Evolutionary conservation across 2,113 vertebrate genomes (phyloP).

Genomic region (Parotia lawesii): DNA sequence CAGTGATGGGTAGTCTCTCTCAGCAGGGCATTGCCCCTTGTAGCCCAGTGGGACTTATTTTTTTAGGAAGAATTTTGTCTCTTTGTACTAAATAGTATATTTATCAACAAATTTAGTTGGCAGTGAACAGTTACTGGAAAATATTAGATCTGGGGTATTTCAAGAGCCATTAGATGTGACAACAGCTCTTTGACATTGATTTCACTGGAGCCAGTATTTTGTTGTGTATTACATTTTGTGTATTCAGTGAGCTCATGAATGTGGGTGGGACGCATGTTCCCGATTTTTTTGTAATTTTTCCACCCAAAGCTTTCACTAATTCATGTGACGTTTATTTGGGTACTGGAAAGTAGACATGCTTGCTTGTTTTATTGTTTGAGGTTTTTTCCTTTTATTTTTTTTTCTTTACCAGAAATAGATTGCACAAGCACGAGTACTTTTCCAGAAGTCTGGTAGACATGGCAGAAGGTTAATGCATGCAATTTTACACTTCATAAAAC

Average conservation of each 20-base stretch:
- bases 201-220: neutral
- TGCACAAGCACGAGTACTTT: conserved; percentile 23
- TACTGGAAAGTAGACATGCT: neutral
- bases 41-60: neutral
- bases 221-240: neutral
- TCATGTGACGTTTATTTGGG: neutral
- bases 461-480: conserved; percentile 64
- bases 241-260: neutral
- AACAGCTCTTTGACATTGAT: neutral
- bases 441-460: conserved; percentile 47
- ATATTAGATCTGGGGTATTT: neutral
- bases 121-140: neutral
- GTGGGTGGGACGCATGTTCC: neutral
- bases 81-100: neutral
- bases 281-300: neutral
- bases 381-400: neutral
- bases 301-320: neutral
- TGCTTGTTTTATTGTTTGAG: neutral
- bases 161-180: neutral
- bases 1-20: neutral
- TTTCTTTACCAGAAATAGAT: conserved; percentile 13
- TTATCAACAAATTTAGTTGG: neutral
- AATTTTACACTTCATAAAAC: conserved; percentile 72
- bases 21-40: neutral
- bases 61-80: neutral